Base-by-base conservation (phyloP, 2,797 vertebrate genomes). In the Sebastes paucispinis region DNA sequence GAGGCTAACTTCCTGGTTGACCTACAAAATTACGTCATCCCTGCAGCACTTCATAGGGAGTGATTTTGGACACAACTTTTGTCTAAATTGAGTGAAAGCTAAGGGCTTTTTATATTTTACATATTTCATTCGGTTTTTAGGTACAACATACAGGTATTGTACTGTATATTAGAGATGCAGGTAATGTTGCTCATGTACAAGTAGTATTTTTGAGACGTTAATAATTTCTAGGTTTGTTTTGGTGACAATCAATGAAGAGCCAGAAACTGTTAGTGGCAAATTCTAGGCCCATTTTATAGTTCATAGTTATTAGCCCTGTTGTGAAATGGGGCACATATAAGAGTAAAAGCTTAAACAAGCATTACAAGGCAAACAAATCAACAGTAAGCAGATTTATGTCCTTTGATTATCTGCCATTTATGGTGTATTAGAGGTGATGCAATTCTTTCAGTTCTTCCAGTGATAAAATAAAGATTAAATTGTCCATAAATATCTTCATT, bases 391-490 rank as follows among this genome's bases (percentile, higher is more conserved):
- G 24, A 50, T 77, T 47, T n/a, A n/a, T 11, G 27, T 32, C 14
- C 29, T 80, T 36, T 62, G n/a, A 59, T 55, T 66, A 18, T 27
- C 20, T 18, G 60, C 12, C 34, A 59, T n/a, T 29, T 1, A 34
- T 31, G 14, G 47, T 22, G 10, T 27, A 8, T 12, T 31, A 60
- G 31, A 27, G 29, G 39, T 54, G 18, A 54, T 20, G 12, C 4
- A 4, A 25, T 60, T 62, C 2, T 50, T 71, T 27, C 43, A 47
- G 43, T 18, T 47, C 43, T 47, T 47, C 43, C 2, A 25, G 25
- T 4, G 47, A 62, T 10, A 70, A 70, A 58, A 57, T 80, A 70
- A 47, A 43, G 73, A 83, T 79, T 69, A 9, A 76, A 68, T 20
- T 63, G 5, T 20, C 29, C 10, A 22, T 68, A 43, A 63, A 60